Conservation (phyloP, 2,888 invertebrate genomes). For the Callinectes sapidus region DNA sequence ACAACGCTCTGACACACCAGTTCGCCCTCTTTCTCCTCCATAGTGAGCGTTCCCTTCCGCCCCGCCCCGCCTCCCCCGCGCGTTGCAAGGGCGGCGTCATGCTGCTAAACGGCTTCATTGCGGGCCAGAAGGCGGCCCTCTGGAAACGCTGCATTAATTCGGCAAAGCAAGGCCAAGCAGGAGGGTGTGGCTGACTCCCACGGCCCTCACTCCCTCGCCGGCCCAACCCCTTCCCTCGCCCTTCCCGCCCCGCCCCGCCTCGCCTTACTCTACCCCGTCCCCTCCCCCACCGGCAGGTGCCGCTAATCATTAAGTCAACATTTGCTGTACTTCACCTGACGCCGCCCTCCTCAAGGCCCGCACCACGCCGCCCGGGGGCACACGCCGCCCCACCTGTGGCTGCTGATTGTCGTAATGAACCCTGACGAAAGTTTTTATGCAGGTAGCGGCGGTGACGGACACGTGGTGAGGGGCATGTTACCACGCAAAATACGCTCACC, state of each 20-base stretch:
- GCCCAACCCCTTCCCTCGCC: not conserved
- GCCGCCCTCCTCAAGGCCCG: not conserved
- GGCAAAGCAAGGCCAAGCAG: conserved; percentile 28
- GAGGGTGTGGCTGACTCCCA: conserved; percentile 33
- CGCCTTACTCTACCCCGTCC: not conserved
- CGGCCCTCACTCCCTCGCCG: not conserved
- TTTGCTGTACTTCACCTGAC: conserved; percentile 20
- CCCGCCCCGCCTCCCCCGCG: not conserved
- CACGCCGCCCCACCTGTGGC: conserved; percentile 6
- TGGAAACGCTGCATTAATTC: conserved; percentile 23
- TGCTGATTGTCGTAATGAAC: not conserved
- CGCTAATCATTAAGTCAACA: not conserved
- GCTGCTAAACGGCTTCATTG: not conserved
- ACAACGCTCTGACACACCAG: conserved; percentile 10
- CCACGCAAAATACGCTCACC: conserved; percentile 30
- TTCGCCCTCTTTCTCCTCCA: not conserved
- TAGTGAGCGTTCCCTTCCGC: not conserved
- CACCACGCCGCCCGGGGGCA: conserved; percentile 12
- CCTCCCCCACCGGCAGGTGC: conserved; percentile 13
- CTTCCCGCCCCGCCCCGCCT: not conserved
- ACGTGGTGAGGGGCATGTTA: conserved; percentile 25
- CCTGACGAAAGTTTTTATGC: conserved; percentile 5
- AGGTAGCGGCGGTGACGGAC: conserved; percentile 26
- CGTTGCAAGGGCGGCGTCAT: not conserved
- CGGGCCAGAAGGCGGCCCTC: not conserved